A percentile compares a stretch with the other conserved stretches of the same genome.
Evolutionary conservation across 2,113 vertebrate genomes (phyloP).

Genomic region (Lates calcarifer): DNA sequence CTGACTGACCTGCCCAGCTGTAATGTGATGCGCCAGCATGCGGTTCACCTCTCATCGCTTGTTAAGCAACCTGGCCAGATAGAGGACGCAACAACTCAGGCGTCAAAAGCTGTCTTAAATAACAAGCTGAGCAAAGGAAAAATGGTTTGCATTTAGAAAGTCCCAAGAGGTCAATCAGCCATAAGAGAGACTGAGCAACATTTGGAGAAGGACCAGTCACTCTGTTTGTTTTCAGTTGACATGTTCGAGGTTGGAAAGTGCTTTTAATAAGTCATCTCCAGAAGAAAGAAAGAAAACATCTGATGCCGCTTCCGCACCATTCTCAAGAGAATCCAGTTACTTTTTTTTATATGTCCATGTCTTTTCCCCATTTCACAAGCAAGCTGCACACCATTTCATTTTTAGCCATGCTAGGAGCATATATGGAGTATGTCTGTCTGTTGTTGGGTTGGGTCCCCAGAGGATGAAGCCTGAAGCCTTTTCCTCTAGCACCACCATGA

Average conservation of each 20-base stretch:
- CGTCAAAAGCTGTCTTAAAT: conserved; percentile 72
- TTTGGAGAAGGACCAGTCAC: conserved; percentile 34
- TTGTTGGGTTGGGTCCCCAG: no score
- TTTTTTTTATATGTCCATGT: background rate
- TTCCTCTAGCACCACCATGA: background rate
- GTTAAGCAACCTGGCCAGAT: conserved; percentile 58
- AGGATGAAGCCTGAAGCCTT: conserved; percentile 11
- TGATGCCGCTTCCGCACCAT: conserved; percentile 7
- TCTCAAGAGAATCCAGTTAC: background rate
- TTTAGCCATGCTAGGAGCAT: accelerated
- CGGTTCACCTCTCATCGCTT: conserved; percentile 49
- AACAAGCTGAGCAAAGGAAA: conserved; percentile 63
- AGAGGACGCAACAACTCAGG: conserved; percentile 64
- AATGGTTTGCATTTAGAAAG: conserved; percentile 36
- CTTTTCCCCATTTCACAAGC: background rate
- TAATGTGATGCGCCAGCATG: conserved; percentile 58
- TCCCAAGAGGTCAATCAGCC: conserved; percentile 56
- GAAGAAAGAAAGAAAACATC: conserved; percentile 29
- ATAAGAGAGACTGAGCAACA: background rate
- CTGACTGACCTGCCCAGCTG: conserved; percentile 45
- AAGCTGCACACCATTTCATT: background rate
- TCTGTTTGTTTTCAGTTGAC: conserved; percentile 28
- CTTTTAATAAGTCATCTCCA: conserved; percentile 21
- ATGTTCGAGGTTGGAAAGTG: conserved; percentile 18
- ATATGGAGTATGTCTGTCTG: background rate